Evolutionary conservation across 2,113 vertebrate species (phyloP), one percentile per base, ranked within the genome.

Genomic region (Hucho hucho): DNA sequence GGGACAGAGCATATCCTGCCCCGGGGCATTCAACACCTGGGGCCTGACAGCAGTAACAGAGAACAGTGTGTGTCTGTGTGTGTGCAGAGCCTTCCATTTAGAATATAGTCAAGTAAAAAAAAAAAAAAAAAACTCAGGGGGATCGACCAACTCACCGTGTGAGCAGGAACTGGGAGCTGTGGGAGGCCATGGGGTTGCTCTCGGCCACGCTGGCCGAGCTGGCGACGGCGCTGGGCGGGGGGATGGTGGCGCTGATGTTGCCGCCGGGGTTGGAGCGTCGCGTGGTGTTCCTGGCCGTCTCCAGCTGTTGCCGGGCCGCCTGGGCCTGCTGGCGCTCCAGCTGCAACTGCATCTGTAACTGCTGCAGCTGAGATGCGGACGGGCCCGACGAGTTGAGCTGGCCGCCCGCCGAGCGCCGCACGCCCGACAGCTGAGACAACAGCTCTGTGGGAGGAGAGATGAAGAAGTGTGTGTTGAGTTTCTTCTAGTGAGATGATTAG

Each of bases 331-430:
- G 98, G 53, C 98, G 87, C 80, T 99, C 97, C 70, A 99, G 81
- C 93, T 99, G 97, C 92, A 99, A 93, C 84, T 99, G 98, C 98
- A 99, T 99, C 92, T 99, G 98, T 89, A 99, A 92, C 87, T 99
- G 98, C 87, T 99, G 97, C 87, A 99, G 93, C 87, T 99, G 98
- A 37, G 97, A 98, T 64, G 97, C 97, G 7, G 97, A 99, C 69
- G 98, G 97, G 83, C 97, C 97, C 11, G 98, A 96, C 18, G 97
- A 98, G 88, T 98, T 99, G 65, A 99, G 95, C 87, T 98, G 97
- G 77, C 98, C 98, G 84, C 97, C 98, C 25, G 98, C 96, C 3
- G 97, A 97, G 83, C 97, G 97, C 61, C 97, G 95, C 87, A 99
- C 97, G 4, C 97, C 98, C 65, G 98, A 98, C 75, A 99, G 94